Conservation (phyloP, 92 coral and sea anemone genomes). For the Bergia sp. region DNA sequence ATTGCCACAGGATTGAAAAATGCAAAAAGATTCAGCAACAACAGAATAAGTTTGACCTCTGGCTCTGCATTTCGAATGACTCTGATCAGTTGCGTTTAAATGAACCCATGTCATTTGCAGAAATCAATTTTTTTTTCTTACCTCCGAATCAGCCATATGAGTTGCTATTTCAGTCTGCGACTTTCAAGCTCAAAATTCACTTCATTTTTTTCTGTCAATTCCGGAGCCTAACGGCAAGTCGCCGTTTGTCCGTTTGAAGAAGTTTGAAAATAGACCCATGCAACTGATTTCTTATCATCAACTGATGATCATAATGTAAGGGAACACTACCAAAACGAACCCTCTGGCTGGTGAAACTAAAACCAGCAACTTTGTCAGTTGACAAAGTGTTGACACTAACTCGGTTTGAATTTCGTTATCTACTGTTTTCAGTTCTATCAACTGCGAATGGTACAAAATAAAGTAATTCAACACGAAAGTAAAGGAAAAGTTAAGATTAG, state of each 20-base stretch:
- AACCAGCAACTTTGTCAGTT: too few relatives aligned
- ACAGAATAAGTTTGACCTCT: too few relatives aligned
- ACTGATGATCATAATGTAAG: background rate
- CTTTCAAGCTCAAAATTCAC: background rate
- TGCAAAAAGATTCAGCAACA: background rate
- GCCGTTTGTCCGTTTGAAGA: background rate
- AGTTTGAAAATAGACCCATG: background rate
- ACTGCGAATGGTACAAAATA: too few relatives aligned
- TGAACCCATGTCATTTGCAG: background rate
- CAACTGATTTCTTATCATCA: background rate
- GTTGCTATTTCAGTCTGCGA: background rate
- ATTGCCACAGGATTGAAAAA: background rate
- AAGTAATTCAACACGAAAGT: too few relatives aligned
- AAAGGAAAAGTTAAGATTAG: too few relatives aligned
- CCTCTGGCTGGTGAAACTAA: background rate
- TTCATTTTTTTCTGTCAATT: background rate
- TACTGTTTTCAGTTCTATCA: too few relatives aligned
- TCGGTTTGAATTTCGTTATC: too few relatives aligned
- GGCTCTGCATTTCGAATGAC: too few relatives aligned
- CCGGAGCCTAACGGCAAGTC: background rate
- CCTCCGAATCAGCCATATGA: background rate
- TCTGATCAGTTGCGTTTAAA: too few relatives aligned
- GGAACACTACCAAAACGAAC: background rate
- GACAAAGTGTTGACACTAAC: too few relatives aligned
- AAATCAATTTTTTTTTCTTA: background rate